phyloP scores from a whole-genome alignment of 1,140 invertebrate species.

The Plutomurus gul region DNA sequence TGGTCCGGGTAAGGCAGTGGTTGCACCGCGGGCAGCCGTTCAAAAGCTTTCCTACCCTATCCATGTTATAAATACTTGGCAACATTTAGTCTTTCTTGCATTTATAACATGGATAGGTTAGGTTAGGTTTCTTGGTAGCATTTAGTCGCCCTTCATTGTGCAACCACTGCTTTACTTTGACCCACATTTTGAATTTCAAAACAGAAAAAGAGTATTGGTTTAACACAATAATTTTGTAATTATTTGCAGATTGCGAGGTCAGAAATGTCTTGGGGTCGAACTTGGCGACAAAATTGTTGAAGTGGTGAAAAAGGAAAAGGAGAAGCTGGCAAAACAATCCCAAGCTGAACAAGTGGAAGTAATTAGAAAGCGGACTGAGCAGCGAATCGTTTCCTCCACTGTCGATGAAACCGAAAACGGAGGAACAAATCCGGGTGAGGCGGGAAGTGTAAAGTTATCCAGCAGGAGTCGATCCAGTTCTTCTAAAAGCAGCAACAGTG shows the following conservation, averaged over 20 bases:
- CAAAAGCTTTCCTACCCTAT: no score
- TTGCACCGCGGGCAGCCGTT: no score
- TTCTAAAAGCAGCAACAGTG: not conserved
- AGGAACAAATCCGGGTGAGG: no score
- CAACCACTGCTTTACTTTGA: no score
- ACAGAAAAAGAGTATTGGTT: not conserved
- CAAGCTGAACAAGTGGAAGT: not conserved
- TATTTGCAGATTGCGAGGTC: not conserved
- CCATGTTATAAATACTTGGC: no score
- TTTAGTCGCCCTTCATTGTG: no score
- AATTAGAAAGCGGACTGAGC: not conserved
- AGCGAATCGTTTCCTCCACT: not conserved
- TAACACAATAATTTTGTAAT: not conserved
- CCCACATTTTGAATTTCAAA: no score
- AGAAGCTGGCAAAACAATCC: not conserved
- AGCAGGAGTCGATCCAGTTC: constrained; percentile 2
- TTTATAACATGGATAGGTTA: no score
- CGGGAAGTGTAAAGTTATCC: no score
- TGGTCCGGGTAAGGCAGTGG: no score
- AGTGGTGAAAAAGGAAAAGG: not conserved
- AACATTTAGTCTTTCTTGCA: no score
- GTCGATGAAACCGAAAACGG: not conserved
- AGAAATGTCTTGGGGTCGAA: not conserved
- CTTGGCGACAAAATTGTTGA: not conserved
- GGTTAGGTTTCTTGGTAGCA: no score